Evolutionary conservation across 2,797 vertebrate species (phyloP).

Genomic region (Scomberomorus guttatus): DNA sequence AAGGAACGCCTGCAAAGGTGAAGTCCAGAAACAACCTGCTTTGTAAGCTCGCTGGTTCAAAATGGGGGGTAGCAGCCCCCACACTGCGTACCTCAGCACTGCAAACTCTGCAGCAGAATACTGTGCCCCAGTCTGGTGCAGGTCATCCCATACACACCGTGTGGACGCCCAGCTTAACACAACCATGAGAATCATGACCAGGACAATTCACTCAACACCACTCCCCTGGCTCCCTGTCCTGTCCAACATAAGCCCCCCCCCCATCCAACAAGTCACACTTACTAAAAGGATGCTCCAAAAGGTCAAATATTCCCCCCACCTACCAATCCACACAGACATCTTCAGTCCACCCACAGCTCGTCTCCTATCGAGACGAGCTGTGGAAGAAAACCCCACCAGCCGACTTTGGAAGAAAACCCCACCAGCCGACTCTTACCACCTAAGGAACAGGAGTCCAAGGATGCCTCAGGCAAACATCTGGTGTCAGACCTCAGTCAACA

Average conservation of each 20-base stretch:
- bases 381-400: too few species aligned
- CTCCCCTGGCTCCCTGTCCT: background rate
- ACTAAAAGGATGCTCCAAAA: slow-evolving; percentile 6
- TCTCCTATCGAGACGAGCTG: too few species aligned
- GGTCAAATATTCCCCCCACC: background rate
- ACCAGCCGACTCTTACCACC: background rate
- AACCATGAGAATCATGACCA: background rate
- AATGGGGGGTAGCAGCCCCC: too few species aligned
- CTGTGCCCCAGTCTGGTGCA: slow-evolving; percentile 1
- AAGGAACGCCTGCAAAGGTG: too few species aligned
- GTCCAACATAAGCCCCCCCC: background rate
- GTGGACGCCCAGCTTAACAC: background rate
- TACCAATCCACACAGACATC: too few species aligned
- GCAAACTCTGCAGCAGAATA: background rate
- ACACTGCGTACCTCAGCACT: too few species aligned
- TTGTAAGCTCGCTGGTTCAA: too few species aligned
- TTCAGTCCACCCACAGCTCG: too few species aligned
- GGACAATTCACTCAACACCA: background rate
- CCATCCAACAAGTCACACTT: background rate
- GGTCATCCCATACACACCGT: background rate
- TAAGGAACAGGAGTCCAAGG: too few species aligned
- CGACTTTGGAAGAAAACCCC: background rate
- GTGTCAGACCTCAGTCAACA: too few species aligned
- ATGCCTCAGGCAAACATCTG: background rate
- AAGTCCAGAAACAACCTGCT: background rate